Base-by-base conservation (phyloP, 2,888 invertebrate species). In the Athrips mouffetella region DNA sequence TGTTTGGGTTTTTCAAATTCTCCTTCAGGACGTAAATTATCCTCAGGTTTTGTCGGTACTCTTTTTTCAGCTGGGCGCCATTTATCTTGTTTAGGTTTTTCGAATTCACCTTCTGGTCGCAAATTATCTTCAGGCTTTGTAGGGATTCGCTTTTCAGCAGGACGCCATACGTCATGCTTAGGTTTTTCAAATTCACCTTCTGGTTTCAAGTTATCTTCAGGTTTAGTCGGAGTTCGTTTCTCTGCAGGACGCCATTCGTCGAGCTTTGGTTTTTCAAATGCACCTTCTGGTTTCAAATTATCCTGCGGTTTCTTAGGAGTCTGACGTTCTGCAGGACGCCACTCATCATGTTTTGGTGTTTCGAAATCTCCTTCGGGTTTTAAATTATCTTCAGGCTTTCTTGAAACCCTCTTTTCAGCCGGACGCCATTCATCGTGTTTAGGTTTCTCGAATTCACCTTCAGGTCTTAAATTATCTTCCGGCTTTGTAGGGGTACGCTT, bases 361-460 rank as follows among this genome's bases (percentile, higher is more conserved):
- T 86, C 77, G 61, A 91, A 91, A 0, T 90, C 88, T 1, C 92
- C 92, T 70, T 91, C 91, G 0, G 90, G 84, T 50, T 73, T 81
- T 0, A 92, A 65, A 61, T 92, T 91, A 54, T 84, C 92, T 58
- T 85, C 69, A 0, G 91, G 93, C 53, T 87, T 91, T 56, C 79
- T 89, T 3, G 76, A 79, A 18, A 76, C 74, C 16, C 79, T 88
- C 47, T 89, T 71, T 57, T 91, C 91, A 18, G 83, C 90, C 13
- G 87, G 90, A 25, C 66, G 62, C 85, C 89, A 90, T 49, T 76
- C 60, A 10, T 86, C 78, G 21, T 66, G 76, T 41, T 78, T 72
- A 2, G 75, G 77, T 20, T 76, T 68, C 31, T 82, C 86, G 58
- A 82, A 89, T n/a, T 90, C 90, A 5, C 91, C 91, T 59, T 90